Evolutionary conservation across 2,797 vertebrate genomes (phyloP).

Genomic region (Tadarida brasiliensis): DNA sequence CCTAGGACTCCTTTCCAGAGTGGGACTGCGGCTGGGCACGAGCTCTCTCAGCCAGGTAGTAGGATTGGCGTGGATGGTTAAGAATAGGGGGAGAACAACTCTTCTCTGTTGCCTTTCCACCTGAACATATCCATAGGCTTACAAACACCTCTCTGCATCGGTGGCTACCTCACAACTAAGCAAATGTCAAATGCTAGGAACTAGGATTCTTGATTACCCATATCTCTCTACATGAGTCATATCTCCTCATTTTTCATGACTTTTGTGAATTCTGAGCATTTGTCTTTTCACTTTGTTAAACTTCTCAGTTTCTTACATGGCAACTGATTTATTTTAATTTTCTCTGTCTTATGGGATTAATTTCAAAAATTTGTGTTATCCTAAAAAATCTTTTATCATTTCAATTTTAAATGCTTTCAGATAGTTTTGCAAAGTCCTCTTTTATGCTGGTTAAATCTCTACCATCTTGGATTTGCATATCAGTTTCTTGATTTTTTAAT

Average conservation of each 20-base stretch:
- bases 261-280: background rate
- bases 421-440: background rate
- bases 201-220: background rate
- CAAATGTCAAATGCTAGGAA: background rate
- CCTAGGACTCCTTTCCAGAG: background rate
- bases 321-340: conserved; percentile 1
- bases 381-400: background rate
- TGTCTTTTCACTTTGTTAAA: background rate
- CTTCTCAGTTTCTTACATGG: background rate
- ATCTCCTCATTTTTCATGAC: background rate
- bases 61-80: background rate
- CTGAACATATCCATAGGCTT: background rate
- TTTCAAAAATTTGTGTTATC: background rate
- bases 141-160: background rate
- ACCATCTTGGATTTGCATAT: background rate
- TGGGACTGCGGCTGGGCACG: too few relatives aligned
- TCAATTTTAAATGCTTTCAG: conserved; percentile 45
- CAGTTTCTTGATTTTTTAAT: background rate
- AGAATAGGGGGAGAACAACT: background rate
- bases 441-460: background rate
- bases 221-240: background rate
- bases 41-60: background rate
- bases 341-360: background rate
- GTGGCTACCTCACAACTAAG: background rate
- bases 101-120: background rate